A percentile compares a stretch with the other conserved stretches of the same genome.
These are phyloP conservation scores for Drosophila recens DNA, from an alignment of 2,888 invertebrate genomes.

Conservation along the genomic window DNA sequence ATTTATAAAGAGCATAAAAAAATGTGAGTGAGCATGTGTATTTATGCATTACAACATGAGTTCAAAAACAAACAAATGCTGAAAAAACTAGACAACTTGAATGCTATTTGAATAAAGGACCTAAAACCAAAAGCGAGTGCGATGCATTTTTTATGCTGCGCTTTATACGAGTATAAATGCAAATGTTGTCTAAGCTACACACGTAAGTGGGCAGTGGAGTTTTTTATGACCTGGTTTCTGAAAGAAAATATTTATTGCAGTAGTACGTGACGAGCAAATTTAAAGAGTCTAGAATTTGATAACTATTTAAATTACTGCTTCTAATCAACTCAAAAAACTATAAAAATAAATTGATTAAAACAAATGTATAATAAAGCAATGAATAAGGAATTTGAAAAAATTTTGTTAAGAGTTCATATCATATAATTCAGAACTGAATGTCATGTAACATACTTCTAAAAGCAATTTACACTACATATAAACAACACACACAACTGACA, in stretches of 20 bases:
- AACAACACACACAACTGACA: neutral
- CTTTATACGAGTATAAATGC: constrained; percentile 14
- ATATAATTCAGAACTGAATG: too few species aligned
- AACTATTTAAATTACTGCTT: neutral
- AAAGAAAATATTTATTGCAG: neutral
- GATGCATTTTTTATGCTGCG: constrained; percentile 30
- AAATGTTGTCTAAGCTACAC: constrained; percentile 16
- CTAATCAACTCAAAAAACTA: neutral
- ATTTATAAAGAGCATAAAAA: constrained; percentile 68
- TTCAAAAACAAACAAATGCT: constrained; percentile 23
- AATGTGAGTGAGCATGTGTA: constrained; percentile 54
- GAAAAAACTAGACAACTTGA: constrained; percentile 19
- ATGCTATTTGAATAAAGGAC: constrained; percentile 20
- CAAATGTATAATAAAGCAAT: neutral
- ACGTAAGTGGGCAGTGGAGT: constrained; percentile 8
- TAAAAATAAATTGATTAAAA: neutral
- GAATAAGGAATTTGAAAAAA: neutral
- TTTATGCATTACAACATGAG: constrained; percentile 51
- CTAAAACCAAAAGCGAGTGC: constrained; percentile 30
- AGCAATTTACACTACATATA: neutral
- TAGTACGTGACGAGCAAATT: constrained; percentile 1
- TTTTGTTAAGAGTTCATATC: too few species aligned
- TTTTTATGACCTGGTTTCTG: constrained; percentile 5
- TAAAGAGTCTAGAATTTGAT: neutral
- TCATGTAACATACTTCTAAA: neutral